Conservation (phyloP, 2,113 vertebrate genomes). For the western clawed frog (Xenopus tropicalis) region UCB_Xtro_10.0 CM004447.2:91607001-91607500, state of each 20-base stretch:
- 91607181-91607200: constrained; percentile 55
- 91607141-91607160: constrained; percentile 55
- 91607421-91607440: too few species aligned
- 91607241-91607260: constrained; percentile 38
- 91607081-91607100: constrained; percentile 1
- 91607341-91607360: too few species aligned
- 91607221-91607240: constrained; percentile 57
- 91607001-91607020: too few species aligned
- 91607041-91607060: neutral
- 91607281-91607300: constrained; percentile 61
- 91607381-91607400: too few species aligned
- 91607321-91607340: too few species aligned
- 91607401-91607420: too few species aligned
- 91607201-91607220: constrained; percentile 59
- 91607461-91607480: too few species aligned
- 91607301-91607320: too few species aligned
- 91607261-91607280: constrained; percentile 53
- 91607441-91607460: too few species aligned
- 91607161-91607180: constrained; percentile 44
- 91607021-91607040: too few species aligned
- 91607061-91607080: neutral
- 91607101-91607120: neutral
- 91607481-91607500: too few species aligned
- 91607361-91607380: too few species aligned
- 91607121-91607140: constrained; percentile 29